phyloP scores from a whole-genome alignment of 2,888 invertebrate genomes.

The Andrena trimmerana region DNA sequence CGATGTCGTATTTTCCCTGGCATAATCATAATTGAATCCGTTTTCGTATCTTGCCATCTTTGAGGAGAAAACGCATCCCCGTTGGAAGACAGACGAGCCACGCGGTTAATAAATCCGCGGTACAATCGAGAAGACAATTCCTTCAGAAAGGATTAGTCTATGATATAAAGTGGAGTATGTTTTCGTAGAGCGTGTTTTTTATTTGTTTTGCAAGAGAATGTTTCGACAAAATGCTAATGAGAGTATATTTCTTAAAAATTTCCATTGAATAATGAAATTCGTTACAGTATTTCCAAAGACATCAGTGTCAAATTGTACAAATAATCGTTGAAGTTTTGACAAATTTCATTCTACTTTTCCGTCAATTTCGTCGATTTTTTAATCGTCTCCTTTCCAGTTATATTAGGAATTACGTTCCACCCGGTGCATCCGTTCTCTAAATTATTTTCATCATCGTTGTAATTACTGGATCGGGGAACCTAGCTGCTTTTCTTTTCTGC shows the following conservation, averaged over 20 bases:
- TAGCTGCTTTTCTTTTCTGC: not conserved
- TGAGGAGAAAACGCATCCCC: slow-evolving; percentile 12
- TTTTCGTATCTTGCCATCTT: slow-evolving; percentile 32
- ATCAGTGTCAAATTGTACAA: no score
- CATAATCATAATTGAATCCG: slow-evolving; percentile 55
- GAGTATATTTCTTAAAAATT: no score
- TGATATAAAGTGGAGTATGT: not conserved
- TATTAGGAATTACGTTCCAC: not conserved
- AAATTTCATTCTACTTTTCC: not conserved
- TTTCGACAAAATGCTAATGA: no score
- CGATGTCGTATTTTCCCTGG: slow-evolving; percentile 21
- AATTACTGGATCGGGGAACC: not conserved
- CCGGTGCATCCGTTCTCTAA: not conserved
- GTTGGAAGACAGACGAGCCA: not conserved
- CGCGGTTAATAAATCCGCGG: slow-evolving; percentile 7
- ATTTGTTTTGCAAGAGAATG: no score
- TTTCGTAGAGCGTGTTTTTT: no score
- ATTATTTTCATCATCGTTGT: not conserved
- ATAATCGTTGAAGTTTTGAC: no score
- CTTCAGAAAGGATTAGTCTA: not conserved
- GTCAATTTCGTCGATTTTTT: not conserved
- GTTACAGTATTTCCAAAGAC: no score
- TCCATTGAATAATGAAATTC: no score
- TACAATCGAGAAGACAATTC: not conserved
- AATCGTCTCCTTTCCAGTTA: not conserved